Evolutionary conservation across 2,113 vertebrate species (phyloP).

Genomic region (Sitta europaea): DNA sequence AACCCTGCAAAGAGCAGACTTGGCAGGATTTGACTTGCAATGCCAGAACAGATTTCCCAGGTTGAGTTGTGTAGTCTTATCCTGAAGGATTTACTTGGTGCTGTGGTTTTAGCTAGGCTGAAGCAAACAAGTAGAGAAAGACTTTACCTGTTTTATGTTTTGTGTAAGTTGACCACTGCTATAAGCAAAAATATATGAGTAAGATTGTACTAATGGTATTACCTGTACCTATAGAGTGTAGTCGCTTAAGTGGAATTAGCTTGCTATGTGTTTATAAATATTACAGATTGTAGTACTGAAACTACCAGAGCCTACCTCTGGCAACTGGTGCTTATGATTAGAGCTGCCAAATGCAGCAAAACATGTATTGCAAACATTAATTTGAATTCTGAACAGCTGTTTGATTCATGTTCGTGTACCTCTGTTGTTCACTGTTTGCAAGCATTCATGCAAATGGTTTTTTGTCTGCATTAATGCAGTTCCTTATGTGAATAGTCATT

Average conservation of each 20-base stretch:
- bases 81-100: not conserved
- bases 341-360: slow-evolving; percentile 34
- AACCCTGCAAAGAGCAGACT: slow-evolving; percentile 4
- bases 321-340: slow-evolving; percentile 33
- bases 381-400: slow-evolving; percentile 64
- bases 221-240: not conserved
- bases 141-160: not conserved
- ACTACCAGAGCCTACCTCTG: slow-evolving; percentile 9
- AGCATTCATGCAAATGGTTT: slow-evolving; percentile 51
- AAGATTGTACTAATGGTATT: not conserved
- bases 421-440: slow-evolving; percentile 55
- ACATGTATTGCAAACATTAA: slow-evolving; percentile 47
- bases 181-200: not conserved
- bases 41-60: not conserved
- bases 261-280: not conserved
- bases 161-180: not conserved
- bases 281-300: not conserved
- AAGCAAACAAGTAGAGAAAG: not conserved
- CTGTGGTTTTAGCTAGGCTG: not conserved
- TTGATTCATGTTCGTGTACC: slow-evolving; percentile 39
- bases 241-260: not conserved
- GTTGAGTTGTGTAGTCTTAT: not conserved
- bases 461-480: slow-evolving; percentile 44
- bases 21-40: not conserved
- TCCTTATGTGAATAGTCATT: slow-evolving; percentile 24